Conservation (phyloP, 2,888 invertebrate species). For the Drosophila melanosoma region DNA sequence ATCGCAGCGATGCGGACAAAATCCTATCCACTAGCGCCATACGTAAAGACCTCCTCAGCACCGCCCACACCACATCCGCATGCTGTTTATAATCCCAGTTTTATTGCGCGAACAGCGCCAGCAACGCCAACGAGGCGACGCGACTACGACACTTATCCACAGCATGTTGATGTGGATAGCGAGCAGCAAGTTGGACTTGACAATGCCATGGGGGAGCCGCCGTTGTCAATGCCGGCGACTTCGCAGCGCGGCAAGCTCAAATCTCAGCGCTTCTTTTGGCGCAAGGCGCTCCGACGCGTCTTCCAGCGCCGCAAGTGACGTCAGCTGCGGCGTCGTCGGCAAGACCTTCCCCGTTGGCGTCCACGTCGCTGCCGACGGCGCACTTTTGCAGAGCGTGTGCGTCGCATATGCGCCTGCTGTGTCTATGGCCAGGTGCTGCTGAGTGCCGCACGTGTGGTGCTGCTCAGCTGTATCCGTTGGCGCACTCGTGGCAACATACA, state of each 20-base stretch:
- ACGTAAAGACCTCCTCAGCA: constrained; percentile 60
- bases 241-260: constrained; percentile 53
- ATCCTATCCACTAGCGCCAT: constrained; percentile 56
- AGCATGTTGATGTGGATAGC: constrained; percentile 18
- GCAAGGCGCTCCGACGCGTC: constrained; percentile 81
- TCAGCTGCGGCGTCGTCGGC: constrained; percentile 68
- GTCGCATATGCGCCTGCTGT: constrained; percentile 71
- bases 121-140: constrained; percentile 57
- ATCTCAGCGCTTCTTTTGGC: constrained; percentile 81
- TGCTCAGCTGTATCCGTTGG: constrained; percentile 76
- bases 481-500: constrained; percentile 76
- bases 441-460: constrained; percentile 66
- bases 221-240: background rate
- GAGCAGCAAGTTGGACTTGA: constrained; percentile 38
- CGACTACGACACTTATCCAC: constrained; percentile 1
- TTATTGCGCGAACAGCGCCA: constrained; percentile 64
- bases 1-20: constrained; percentile 62
- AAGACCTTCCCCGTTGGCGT: constrained; percentile 71
- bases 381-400: constrained; percentile 64
- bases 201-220: constrained; percentile 39
- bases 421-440: constrained; percentile 69
- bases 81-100: constrained; percentile 13
- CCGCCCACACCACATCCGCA: constrained; percentile 68
- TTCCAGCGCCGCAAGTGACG: constrained; percentile 79
- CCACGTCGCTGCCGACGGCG: constrained; percentile 68